These are phyloP conservation scores for Lepidothrix coronata DNA, from an alignment of 2,113 vertebrate species.

Conservation along the genomic window DNA sequence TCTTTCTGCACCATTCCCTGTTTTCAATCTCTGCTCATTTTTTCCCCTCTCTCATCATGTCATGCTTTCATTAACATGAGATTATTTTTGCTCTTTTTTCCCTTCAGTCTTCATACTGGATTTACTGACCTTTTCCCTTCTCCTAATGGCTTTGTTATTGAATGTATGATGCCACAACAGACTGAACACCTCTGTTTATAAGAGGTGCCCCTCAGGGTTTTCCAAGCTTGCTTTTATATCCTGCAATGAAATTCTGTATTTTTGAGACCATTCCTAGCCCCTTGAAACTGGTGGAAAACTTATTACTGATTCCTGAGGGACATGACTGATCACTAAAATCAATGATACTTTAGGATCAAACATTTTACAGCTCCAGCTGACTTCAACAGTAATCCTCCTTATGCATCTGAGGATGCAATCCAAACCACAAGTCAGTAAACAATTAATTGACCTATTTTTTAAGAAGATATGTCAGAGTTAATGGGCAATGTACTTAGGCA, in stretches of 20 bases:
- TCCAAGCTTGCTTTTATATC: background rate
- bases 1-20: background rate
- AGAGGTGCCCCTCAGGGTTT: background rate
- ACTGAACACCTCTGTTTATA: background rate
- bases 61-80: background rate
- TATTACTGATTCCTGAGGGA: background rate
- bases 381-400: background rate
- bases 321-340: background rate
- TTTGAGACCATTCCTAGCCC: background rate
- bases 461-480: background rate
- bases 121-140: background rate
- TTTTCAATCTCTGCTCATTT: background rate
- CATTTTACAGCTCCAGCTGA: background rate
- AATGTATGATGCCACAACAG: background rate
- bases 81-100: background rate
- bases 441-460: constrained; percentile 19
- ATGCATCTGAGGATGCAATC: background rate
- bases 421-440: constrained; percentile 16
- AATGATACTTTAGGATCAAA: background rate
- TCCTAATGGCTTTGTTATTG: background rate
- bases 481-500: constrained; percentile 20
- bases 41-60: background rate
- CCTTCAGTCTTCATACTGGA: background rate
- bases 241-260: background rate
- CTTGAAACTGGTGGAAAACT: background rate